Evolutionary conservation across 2,888 invertebrate species (phyloP), one percentile per base, ranked within the genome.

Genomic region (Eledona agricola): DNA sequence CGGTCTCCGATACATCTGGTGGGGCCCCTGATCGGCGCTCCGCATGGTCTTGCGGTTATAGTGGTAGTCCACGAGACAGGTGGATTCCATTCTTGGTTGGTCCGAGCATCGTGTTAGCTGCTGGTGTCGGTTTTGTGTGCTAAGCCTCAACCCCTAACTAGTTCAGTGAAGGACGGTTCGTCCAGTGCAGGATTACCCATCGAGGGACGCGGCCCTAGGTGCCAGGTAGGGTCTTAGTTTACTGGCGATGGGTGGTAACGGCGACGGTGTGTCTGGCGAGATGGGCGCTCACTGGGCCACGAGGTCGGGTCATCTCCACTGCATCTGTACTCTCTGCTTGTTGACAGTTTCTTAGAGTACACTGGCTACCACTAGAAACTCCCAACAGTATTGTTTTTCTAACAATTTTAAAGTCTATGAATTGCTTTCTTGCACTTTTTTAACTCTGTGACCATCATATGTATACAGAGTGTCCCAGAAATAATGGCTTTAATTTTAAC

Each of bases 81-180:
- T 79, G 78, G 75, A 77, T 76, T 73, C 74, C 78, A 79, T 78
- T 79, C 69, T 66, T 62, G 58, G 66, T 61, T 62, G 57, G 62
- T 60, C 63, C 67, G 55, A 57, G 62, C 59, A 26, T 72, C 70
- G 72, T 69, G 70, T 71, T 66, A 28, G 28, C 29, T n/a, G n/a
- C n/a, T 42, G 42, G 42, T 42, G 42, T 42, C 20, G 40, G 19
- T 42, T 15, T 70, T 69, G 73, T 67, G 71, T 37, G 29, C 37
- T 22, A 9, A n/a, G 47, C 34, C 31, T 23, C 31, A 32, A 25
- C 46, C 47, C 37, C 15, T 29, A 25, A 31, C 26, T 38, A 43
- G 51, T 42, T 42, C 34, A 51, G 51, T 51, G 42, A 11, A 5
- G 16, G n/a, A 17, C 19, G 46, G 34, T 32, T 45, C 32, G 26